Evolutionary conservation across 92 coral and sea anemone species (phyloP).

Genomic region (Epizoanthus fatuus): DNA sequence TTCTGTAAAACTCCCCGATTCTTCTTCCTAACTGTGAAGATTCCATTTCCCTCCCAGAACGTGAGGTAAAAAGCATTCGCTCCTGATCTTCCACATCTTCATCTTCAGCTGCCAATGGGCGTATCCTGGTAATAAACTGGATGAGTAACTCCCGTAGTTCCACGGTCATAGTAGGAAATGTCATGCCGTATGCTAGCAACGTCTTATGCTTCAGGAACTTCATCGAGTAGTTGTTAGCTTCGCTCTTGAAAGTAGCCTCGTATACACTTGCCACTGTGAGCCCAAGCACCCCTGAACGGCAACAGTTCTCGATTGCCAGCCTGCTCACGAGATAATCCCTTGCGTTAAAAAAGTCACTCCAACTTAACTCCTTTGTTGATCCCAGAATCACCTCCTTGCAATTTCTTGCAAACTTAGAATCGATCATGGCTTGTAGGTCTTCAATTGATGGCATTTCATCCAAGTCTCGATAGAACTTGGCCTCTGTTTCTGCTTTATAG

Average conservation of each 20-base stretch:
- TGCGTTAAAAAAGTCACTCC: neutral
- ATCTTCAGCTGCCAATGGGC: neutral
- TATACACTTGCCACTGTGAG: slow-evolving; percentile 1
- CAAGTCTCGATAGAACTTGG: too few species aligned
- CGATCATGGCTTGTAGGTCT: too few species aligned
- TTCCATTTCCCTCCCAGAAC: neutral
- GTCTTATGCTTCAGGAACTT: slow-evolving; percentile 2
- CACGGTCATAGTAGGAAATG: neutral
- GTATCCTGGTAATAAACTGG: neutral
- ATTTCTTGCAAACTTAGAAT: too few species aligned
- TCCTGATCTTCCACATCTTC: slow-evolving; percentile 4
- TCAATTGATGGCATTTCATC: too few species aligned
- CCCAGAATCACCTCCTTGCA: too few species aligned
- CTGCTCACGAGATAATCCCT: neutral
- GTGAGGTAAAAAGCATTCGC: neutral
- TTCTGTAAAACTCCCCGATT: neutral
- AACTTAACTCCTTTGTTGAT: too few species aligned
- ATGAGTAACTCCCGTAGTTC: neutral
- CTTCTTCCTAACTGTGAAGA: slow-evolving; percentile 4
- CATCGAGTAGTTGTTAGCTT: slow-evolving; percentile 1
- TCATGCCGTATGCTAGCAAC: neutral
- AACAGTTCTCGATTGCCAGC: slow-evolving; percentile 7
- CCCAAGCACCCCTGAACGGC: neutral
- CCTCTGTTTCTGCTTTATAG: too few species aligned
- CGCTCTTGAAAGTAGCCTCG: neutral